Conservation (phyloP, 1,140 invertebrate species). For the Varroa destructor region DNA sequence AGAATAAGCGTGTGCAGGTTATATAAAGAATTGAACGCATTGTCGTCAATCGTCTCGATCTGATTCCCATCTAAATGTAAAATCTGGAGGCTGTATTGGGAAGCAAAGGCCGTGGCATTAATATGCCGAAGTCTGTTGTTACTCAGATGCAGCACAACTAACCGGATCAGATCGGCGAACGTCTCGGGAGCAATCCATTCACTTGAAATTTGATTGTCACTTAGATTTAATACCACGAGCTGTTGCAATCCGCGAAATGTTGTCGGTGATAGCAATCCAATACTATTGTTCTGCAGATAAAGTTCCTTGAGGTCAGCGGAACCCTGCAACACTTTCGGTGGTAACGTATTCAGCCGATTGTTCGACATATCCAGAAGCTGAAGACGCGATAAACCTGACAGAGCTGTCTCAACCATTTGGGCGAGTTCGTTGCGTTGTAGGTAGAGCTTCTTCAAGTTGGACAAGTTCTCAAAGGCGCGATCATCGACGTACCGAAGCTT, state of each 20-base stretch:
- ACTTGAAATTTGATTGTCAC: slow-evolving; percentile 65
- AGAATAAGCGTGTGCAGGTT: slow-evolving; percentile 35
- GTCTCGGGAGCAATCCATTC: slow-evolving; percentile 62
- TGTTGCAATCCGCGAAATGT: slow-evolving; percentile 60
- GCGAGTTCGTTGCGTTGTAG: slow-evolving; percentile 67
- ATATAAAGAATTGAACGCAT: slow-evolving; percentile 44
- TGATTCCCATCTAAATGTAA: slow-evolving; percentile 63
- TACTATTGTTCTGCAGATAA: slow-evolving; percentile 62
- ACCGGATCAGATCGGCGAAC: slow-evolving; percentile 67
- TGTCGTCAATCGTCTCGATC: slow-evolving; percentile 57
- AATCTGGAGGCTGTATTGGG: slow-evolving; percentile 64
- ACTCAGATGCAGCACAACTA: slow-evolving; percentile 68
- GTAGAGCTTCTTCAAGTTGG: slow-evolving; percentile 46
- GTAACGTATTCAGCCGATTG: slow-evolving; percentile 60
- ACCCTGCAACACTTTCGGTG: slow-evolving; percentile 57
- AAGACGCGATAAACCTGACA: slow-evolving; percentile 58
- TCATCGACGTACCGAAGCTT: slow-evolving; percentile 45
- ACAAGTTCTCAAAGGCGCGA: slow-evolving; percentile 31
- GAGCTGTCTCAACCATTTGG: slow-evolving; percentile 60
- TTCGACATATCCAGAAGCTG: slow-evolving; percentile 66
- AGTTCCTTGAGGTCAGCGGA: slow-evolving; percentile 64
- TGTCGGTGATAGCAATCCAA: slow-evolving; percentile 61
- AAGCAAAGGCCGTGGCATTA: slow-evolving; percentile 64
- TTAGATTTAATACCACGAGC: slow-evolving; percentile 66
- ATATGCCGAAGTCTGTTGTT: slow-evolving; percentile 64